Conservation (phyloP, 1,140 invertebrate genomes). For the Drosophila athabasca region DNA sequence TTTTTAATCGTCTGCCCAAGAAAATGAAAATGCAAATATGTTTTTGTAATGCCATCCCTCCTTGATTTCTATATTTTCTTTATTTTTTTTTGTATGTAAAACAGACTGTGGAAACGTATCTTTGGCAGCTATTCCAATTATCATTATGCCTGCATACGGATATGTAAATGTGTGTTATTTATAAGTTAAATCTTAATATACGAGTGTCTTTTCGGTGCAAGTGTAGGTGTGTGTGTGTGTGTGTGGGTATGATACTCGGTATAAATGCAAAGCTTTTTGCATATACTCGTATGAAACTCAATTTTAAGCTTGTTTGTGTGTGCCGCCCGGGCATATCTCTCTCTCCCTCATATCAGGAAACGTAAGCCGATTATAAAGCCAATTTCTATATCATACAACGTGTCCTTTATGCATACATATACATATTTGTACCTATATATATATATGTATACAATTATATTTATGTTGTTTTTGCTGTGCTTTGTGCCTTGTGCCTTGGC, state of each 20-base stretch:
- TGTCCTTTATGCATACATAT: slow-evolving; percentile 17
- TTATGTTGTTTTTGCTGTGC: slow-evolving; percentile 3
- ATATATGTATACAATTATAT: slow-evolving; percentile 16
- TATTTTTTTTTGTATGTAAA: too few species aligned
- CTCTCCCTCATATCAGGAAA: slow-evolving; percentile 37
- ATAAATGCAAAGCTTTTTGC: slow-evolving; percentile 39
- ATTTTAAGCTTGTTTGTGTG: slow-evolving; percentile 55
- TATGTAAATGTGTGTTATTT: slow-evolving; percentile 20
- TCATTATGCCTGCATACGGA: neutral
- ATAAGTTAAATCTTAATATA: slow-evolving; percentile 7
- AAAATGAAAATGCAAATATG: too few species aligned
- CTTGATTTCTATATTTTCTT: too few species aligned
- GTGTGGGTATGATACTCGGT: slow-evolving; percentile 2
- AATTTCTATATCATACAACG: slow-evolving; percentile 49
- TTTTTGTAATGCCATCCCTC: too few species aligned
- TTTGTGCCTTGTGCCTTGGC: slow-evolving; percentile 12
- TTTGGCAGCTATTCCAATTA: slow-evolving; percentile 4
- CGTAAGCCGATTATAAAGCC: slow-evolving; percentile 57
- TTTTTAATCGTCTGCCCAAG: too few species aligned
- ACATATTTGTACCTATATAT: slow-evolving; percentile 13
- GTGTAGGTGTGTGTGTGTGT: slow-evolving; percentile 5
- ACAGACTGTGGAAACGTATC: neutral
- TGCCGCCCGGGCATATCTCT: slow-evolving; percentile 15
- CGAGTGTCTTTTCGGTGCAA: too few species aligned
- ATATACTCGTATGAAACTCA: slow-evolving; percentile 26